Conservation (phyloP, 1,140 invertebrate species). For the Elymnias hypermnestra region DNA sequence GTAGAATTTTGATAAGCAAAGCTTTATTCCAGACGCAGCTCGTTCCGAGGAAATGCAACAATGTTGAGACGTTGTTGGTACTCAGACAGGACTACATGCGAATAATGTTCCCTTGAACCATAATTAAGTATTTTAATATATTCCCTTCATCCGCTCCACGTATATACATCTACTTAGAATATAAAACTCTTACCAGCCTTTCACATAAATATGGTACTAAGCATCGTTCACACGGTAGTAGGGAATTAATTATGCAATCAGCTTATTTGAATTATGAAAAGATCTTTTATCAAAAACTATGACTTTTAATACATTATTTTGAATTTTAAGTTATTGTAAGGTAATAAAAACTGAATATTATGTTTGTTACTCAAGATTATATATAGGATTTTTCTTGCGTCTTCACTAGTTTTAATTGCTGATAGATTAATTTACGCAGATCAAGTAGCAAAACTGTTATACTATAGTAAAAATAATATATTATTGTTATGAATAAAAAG, state of each 20-base stretch:
- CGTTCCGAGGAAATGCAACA: constrained; percentile 47
- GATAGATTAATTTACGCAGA: no score
- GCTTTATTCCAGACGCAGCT: constrained; percentile 40
- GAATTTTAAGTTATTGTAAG: no score
- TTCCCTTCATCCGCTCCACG: constrained; percentile 39
- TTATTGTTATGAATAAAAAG: no score
- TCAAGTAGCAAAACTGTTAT: no score
- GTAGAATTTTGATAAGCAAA: constrained; percentile 53
- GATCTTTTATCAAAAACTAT: no score
- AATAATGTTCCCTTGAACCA: constrained; percentile 40
- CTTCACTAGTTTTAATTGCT: no score
- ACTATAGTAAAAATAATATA: no score
- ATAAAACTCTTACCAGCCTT: constrained; percentile 21
- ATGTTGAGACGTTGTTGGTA: constrained; percentile 29
- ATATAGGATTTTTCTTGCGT: no score
- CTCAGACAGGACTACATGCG: constrained; percentile 37
- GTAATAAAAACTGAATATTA: no score
- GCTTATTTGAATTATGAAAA: no score
- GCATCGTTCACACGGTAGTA: not conserved
- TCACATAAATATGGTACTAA: not conserved
- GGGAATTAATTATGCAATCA: constrained; percentile 1
- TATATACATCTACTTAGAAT: constrained; percentile 29
- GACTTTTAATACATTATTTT: no score
- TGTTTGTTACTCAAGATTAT: no score
- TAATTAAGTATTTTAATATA: constrained; percentile 63